phyloP scores from a whole-genome alignment of 2,888 invertebrate species.

The Drosophila setosimentum region DNA sequence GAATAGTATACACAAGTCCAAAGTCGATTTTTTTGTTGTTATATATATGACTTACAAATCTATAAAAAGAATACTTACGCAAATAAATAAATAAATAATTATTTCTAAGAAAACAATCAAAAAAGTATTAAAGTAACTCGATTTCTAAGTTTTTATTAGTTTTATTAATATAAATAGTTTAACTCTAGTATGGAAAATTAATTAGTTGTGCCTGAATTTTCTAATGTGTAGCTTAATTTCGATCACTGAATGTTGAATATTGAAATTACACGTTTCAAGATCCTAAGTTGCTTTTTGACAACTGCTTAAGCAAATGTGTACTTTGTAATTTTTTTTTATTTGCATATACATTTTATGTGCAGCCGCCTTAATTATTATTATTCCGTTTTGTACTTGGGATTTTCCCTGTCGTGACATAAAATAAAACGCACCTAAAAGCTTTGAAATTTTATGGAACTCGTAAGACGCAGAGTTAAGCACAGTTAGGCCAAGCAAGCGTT shows the following conservation, averaged over 20 bases:
- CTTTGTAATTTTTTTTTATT: slow-evolving; percentile 18
- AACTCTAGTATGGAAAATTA: neutral
- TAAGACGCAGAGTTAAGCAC: slow-evolving; percentile 44
- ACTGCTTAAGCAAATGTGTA: neutral
- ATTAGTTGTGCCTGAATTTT: neutral
- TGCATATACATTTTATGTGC: slow-evolving; percentile 21
- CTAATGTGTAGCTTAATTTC: neutral
- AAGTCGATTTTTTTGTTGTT: no score
- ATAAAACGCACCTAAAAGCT: slow-evolving; percentile 43
- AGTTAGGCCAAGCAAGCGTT: slow-evolving; percentile 25
- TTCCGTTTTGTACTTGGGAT: slow-evolving; percentile 29
- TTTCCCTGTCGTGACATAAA: slow-evolving; percentile 48
- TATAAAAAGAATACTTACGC: neutral
- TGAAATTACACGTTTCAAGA: neutral
- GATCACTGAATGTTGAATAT: neutral
- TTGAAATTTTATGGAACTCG: slow-evolving; percentile 50
- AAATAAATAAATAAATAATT: neutral
- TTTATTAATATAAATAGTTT: neutral
- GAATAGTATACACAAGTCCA: no score
- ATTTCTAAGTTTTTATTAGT: neutral
- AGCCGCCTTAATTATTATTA: slow-evolving; percentile 27
- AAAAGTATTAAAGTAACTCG: neutral
- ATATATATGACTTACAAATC: neutral
- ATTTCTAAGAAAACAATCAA: neutral
- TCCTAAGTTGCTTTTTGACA: neutral